phyloP scores from a whole-genome alignment of 2,888 invertebrate genomes.

The Herminia tarsipennalis region DNA sequence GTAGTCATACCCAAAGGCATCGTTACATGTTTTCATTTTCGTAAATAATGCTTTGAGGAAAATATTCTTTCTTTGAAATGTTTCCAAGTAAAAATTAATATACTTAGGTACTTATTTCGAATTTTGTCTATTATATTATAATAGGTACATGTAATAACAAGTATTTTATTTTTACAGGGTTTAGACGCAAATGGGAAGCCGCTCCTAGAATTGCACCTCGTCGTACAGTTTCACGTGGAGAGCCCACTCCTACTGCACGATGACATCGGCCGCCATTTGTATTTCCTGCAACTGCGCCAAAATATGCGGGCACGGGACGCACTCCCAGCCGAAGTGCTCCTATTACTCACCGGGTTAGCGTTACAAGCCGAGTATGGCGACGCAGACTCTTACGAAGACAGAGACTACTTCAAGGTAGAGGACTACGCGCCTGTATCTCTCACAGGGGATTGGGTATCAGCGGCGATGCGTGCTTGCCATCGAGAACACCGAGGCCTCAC shows the following conservation, averaged over 20 bases:
- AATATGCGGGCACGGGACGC: conserved; percentile 91
- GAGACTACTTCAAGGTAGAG: conserved; percentile 90
- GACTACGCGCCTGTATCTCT: conserved; percentile 92
- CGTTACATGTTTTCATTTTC: too few relatives aligned
- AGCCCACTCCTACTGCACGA: conserved; percentile 95
- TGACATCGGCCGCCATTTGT: conserved; percentile 96
- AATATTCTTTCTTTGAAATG: too few relatives aligned
- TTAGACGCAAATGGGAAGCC: conserved; percentile 96
- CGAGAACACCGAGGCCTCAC: conserved; percentile 92
- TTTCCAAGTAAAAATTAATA: too few relatives aligned
- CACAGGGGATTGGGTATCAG: conserved; percentile 85
- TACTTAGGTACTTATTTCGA: background rate
- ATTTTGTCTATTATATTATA: too few relatives aligned
- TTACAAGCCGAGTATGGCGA: conserved; percentile 97
- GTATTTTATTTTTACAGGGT: conserved; percentile 84
- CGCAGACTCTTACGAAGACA: conserved; percentile 76
- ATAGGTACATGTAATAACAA: background rate
- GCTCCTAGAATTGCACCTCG: conserved; percentile 94
- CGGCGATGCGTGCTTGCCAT: conserved; percentile 91
- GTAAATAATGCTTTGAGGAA: too few relatives aligned
- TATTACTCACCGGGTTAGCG: conserved; percentile 94
- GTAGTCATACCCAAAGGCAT: too few relatives aligned
- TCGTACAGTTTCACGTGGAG: conserved; percentile 97
- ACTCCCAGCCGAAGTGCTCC: conserved; percentile 87
- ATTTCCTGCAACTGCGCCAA: conserved; percentile 97